Evolutionary conservation across 2,797 vertebrate species (phyloP).

Genomic region (Prunella strophiata): DNA sequence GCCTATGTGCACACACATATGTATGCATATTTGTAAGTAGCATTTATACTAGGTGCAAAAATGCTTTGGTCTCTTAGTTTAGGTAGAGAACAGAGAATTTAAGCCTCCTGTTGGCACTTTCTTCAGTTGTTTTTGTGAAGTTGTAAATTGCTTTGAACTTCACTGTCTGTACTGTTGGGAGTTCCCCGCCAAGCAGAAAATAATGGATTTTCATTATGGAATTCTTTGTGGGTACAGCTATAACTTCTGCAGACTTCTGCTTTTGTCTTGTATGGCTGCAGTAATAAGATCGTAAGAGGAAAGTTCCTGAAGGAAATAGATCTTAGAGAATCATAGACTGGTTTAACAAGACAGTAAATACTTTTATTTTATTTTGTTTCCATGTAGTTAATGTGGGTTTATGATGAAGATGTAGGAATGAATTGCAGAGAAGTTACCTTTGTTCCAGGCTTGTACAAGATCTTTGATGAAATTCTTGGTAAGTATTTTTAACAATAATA

Average conservation of each 20-base stretch:
- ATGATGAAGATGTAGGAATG: conserved; percentile 97
- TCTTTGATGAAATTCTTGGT: conserved; percentile 99
- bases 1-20: too few relatives aligned
- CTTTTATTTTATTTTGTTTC: conserved; percentile 53
- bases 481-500: conserved; percentile 69
- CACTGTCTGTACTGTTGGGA: neutral
- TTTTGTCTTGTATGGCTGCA: neutral
- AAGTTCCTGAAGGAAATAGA: neutral
- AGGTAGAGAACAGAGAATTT: neutral
- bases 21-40: neutral
- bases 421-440: conserved; percentile 96
- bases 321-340: neutral
- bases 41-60: neutral
- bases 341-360: neutral
- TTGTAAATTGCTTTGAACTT: neutral
- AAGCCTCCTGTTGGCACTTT: neutral
- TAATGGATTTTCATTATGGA: neutral
- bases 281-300: neutral
- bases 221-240: neutral
- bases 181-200: neutral
- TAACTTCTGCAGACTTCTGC: neutral
- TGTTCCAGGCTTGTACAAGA: conserved; percentile 98
- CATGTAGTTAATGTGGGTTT: conserved; percentile 95
- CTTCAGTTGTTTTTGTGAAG: neutral
- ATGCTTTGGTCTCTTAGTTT: neutral